Percentiles rank a stretch among this genome's conserved stretches.
Evolutionary conservation across 2,888 invertebrate genomes (phyloP).

Genomic region (Cantharis rustica): DNA sequence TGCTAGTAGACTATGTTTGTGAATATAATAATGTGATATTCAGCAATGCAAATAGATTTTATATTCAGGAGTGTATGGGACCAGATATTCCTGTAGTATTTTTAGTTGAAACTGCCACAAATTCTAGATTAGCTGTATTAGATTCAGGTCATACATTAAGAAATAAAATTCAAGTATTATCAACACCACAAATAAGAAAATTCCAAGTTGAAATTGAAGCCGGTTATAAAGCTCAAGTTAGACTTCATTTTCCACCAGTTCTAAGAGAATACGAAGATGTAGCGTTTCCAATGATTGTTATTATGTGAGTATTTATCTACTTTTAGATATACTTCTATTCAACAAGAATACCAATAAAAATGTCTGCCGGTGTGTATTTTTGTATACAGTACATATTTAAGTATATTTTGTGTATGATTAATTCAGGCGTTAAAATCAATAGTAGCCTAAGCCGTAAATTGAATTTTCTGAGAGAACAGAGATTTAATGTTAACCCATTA

Average conservation of each 20-base stretch:
- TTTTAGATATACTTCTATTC: no score
- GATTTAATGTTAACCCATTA: no score
- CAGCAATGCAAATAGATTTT: constrained; percentile 61
- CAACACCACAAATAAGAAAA: constrained; percentile 76
- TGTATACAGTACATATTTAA: no score
- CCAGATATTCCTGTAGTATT: constrained; percentile 72
- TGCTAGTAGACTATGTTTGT: constrained; percentile 51
- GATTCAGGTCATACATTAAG: constrained; percentile 72
- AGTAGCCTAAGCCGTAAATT: no score
- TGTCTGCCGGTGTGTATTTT: no score
- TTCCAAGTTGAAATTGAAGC: constrained; percentile 67
- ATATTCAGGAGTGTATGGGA: constrained; percentile 79
- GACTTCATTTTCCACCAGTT: constrained; percentile 80
- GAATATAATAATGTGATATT: constrained; percentile 70
- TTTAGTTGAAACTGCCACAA: constrained; percentile 65
- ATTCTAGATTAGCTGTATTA: constrained; percentile 66
- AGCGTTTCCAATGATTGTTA: constrained; percentile 78
- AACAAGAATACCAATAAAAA: no score
- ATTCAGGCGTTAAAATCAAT: no score
- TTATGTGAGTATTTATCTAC: constrained; percentile 82
- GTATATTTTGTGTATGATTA: no score
- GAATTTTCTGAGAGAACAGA: no score
- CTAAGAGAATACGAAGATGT: constrained; percentile 82
- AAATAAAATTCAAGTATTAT: constrained; percentile 67
- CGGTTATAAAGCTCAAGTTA: constrained; percentile 74